Evolutionary conservation across 2,113 vertebrate species (phyloP).

Genomic region (Silurus meridionalis): DNA sequence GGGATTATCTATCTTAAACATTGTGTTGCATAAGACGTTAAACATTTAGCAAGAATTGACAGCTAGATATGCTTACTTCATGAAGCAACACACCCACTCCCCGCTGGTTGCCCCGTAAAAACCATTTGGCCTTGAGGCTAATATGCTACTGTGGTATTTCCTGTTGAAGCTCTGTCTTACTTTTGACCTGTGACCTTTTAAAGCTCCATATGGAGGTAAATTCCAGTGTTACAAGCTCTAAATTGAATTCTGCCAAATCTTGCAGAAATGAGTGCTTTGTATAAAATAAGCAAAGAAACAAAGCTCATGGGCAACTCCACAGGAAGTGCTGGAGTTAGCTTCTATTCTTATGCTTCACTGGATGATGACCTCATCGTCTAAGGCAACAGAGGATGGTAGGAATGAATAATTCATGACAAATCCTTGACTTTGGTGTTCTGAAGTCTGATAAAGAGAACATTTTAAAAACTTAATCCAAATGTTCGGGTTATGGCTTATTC

Average conservation of each 20-base stretch:
- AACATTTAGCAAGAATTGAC: conserved; percentile 4
- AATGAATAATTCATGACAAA: neutral
- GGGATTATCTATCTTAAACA: neutral
- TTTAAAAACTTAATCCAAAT: neutral
- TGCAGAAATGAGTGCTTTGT: neutral
- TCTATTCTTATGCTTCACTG: conserved; percentile 12
- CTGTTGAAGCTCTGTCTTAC: conserved; percentile 19
- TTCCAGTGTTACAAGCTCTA: neutral
- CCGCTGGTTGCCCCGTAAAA: neutral
- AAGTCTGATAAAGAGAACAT: neutral
- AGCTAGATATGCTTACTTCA: conserved; percentile 19
- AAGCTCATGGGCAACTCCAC: neutral
- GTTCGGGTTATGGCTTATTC: neutral
- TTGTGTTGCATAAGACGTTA: neutral
- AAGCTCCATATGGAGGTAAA: conserved; percentile 1
- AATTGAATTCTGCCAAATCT: conserved; percentile 12
- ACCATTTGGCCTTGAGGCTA: conserved; percentile 30
- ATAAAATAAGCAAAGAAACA: neutral
- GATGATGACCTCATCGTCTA: conserved; percentile 23
- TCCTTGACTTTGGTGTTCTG: neutral
- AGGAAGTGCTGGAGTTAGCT: conserved; percentile 39
- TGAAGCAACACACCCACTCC: conserved; percentile 22
- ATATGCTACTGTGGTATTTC: conserved; percentile 39
- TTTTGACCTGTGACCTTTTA: conserved; percentile 10
- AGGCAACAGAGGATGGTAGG: neutral